Conservation (phyloP, 2,797 vertebrate genomes). For the Lepus oiostolus region DNA sequence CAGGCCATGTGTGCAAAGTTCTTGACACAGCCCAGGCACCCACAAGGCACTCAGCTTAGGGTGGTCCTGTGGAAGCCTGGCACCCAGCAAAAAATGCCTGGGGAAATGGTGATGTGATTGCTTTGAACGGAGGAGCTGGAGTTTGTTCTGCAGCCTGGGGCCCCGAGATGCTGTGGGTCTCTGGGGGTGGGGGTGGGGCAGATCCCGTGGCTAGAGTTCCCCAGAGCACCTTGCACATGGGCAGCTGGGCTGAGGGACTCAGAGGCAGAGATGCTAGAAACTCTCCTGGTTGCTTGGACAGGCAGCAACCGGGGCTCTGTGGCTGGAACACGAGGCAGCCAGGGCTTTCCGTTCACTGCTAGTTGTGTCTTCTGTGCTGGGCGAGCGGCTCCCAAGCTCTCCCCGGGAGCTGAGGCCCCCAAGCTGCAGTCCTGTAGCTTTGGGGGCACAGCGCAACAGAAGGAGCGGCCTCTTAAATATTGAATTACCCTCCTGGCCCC, state of each 20-base stretch:
- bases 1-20: neutral
- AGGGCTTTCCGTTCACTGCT: neutral
- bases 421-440: neutral
- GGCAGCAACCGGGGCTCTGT: neutral
- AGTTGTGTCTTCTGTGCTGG: neutral
- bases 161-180: neutral
- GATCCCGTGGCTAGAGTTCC: neutral
- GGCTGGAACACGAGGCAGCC: neutral
- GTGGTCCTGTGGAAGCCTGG: fast-evolving
- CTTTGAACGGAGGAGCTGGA: neutral
- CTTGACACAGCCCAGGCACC: neutral
- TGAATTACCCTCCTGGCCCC: constrained; percentile 81
- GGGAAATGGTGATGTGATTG: neutral
- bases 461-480: constrained; percentile 87
- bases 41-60: fast-evolving
- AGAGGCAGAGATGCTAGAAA: neutral
- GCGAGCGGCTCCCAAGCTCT: neutral
- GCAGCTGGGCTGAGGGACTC: neutral
- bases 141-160: neutral
- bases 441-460: constrained; percentile 12
- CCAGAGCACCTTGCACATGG: neutral
- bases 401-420: neutral
- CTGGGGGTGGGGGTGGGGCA: neutral
- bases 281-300: neutral
- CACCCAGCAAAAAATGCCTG: neutral